phyloP scores from a whole-genome alignment of 2,113 vertebrate genomes.

The Erinaceus europaeus region DNA sequence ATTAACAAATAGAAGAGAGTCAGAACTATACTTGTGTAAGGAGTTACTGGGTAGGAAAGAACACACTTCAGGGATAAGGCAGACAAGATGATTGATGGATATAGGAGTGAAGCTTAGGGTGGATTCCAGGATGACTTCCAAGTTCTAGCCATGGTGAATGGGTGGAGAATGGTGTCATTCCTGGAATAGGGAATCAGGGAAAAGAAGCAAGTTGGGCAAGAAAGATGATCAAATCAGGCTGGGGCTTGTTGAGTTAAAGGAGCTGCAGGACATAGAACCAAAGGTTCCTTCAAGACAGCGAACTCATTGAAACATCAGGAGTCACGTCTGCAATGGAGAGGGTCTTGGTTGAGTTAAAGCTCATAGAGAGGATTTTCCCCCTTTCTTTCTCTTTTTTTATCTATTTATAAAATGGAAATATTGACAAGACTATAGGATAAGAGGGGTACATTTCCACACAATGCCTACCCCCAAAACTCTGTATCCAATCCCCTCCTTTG shows the following conservation, averaged over 20 bases:
- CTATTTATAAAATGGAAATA: no score
- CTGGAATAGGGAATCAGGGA: slow-evolving; percentile 56
- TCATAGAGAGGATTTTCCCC: neutral
- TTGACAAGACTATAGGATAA: no score
- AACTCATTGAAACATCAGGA: neutral
- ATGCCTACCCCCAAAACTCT: no score
- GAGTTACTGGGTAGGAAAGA: neutral
- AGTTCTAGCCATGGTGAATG: neutral
- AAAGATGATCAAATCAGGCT: slow-evolving; percentile 52
- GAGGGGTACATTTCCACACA: no score
- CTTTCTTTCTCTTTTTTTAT: no score
- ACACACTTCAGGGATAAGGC: neutral
- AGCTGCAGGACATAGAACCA: neutral
- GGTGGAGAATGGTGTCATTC: slow-evolving; percentile 54
- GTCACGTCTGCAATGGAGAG: neutral
- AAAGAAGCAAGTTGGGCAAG: slow-evolving; percentile 48
- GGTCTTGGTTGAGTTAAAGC: neutral
- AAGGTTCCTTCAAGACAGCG: neutral
- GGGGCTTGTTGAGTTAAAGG: slow-evolving; percentile 40
- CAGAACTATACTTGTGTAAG: neutral
- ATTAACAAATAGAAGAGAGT: neutral
- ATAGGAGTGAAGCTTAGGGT: neutral
- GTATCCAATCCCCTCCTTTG: no score
- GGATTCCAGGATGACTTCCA: slow-evolving; percentile 29
- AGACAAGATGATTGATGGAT: neutral